Percentiles rank a stretch among this genome's conserved stretches.
Evolutionary conservation across 2,888 invertebrate genomes (phyloP).

Genomic region (Xiphydria camelus): DNA sequence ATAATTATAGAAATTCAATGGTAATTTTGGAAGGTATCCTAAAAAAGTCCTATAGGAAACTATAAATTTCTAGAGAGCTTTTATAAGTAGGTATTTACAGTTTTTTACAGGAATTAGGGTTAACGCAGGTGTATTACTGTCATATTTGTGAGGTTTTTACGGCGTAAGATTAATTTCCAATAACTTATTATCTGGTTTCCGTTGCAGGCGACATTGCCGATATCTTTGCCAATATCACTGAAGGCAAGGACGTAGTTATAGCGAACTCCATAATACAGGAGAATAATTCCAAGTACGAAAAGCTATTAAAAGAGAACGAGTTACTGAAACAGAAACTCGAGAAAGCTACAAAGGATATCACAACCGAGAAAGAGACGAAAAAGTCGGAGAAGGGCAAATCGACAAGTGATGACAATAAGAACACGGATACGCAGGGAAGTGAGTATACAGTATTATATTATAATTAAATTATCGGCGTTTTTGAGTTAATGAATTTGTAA

Average conservation of each 20-base stretch:
- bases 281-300: constrained; percentile 41
- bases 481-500: constrained; percentile 12
- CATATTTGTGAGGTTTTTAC: too few species aligned
- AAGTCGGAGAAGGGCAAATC: constrained; percentile 62
- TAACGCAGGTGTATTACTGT: too few species aligned
- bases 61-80: too few species aligned
- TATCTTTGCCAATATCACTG: constrained; percentile 41
- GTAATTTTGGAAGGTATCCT: too few species aligned
- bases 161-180: too few species aligned
- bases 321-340: constrained; percentile 48
- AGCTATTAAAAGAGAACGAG: constrained; percentile 48
- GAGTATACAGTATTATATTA: too few species aligned
- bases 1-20: too few species aligned
- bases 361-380: constrained; percentile 60
- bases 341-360: constrained; percentile 39
- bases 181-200: too few species aligned
- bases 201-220: constrained; percentile 44
- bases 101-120: too few species aligned
- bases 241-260: constrained; percentile 40
- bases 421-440: constrained; percentile 57
- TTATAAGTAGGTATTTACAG: too few species aligned
- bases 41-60: too few species aligned
- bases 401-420: constrained; percentile 49
- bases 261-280: constrained; percentile 33
- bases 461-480: not conserved